phyloP scores from a whole-genome alignment of 2,797 vertebrate species.

The Propithecus perrieri region DNA sequence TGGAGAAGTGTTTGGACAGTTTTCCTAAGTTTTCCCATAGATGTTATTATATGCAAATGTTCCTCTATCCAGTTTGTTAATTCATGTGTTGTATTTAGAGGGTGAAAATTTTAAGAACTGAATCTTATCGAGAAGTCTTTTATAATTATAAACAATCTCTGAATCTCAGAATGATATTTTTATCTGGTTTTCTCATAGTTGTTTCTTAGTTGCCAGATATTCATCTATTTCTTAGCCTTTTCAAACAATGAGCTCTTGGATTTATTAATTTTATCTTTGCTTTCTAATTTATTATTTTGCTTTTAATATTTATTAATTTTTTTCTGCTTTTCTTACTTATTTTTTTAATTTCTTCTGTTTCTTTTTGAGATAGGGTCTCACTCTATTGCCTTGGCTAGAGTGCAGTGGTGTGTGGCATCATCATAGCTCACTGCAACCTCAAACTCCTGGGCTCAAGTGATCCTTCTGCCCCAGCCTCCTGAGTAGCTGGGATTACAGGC shows the following conservation, averaged over 20 bases:
- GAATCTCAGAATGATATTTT: background rate
- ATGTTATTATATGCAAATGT: background rate
- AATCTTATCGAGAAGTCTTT: background rate
- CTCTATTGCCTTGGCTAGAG: background rate
- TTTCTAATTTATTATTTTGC: background rate
- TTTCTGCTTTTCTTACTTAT: background rate
- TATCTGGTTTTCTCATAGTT: background rate
- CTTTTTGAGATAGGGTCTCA: background rate
- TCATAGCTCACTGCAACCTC: background rate
- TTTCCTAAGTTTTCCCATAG: background rate
- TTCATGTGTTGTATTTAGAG: background rate
- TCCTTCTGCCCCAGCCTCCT: background rate
- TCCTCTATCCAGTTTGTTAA: background rate
- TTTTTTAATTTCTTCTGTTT: background rate
- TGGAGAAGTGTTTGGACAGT: background rate
- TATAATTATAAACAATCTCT: background rate
- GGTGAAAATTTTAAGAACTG: background rate
- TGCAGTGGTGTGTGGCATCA: background rate
- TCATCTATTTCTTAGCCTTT: slow-evolving; percentile 26
- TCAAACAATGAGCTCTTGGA: slow-evolving; percentile 2
- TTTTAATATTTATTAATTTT: background rate
- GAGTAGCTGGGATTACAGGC: background rate
- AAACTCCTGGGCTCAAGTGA: background rate
- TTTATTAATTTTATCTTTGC: background rate
- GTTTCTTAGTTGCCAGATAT: slow-evolving; percentile 12